A percentile compares a stretch with the other conserved stretches of the same genome.
Evolutionary conservation across 35 echinoderm and acorn worm species (phyloP).

Genomic region (Stichopus chloronotus): DNA sequence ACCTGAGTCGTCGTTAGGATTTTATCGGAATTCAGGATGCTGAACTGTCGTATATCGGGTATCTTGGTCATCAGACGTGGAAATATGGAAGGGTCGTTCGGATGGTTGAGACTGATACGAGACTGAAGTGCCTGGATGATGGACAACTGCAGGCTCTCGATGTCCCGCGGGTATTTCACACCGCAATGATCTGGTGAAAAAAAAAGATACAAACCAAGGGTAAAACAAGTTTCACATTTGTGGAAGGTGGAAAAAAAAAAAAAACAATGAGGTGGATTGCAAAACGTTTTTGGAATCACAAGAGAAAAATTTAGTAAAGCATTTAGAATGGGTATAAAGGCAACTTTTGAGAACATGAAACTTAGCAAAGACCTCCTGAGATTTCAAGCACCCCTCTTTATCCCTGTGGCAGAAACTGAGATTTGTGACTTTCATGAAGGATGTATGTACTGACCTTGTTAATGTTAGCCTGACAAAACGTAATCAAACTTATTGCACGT

Average conservation of each 20-base stretch:
- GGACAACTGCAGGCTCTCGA: slow-evolving; percentile 83
- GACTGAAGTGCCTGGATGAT: slow-evolving; percentile 91
- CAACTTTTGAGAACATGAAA: no score
- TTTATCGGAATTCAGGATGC: slow-evolving; percentile 92
- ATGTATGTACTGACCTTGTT: no score
- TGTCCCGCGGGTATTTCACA: slow-evolving; percentile 60
- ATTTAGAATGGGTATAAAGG: neutral
- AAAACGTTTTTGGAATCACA: no score
- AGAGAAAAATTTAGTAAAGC: neutral
- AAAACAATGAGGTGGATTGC: neutral
- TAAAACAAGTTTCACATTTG: neutral
- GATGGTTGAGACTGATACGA: slow-evolving; percentile 85
- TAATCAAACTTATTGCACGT: no score
- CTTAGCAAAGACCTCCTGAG: no score
- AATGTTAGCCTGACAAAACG: no score
- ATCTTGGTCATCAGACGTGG: slow-evolving; percentile 90
- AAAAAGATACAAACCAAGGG: neutral
- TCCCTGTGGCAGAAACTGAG: no score
- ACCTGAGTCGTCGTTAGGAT: slow-evolving; percentile 62
- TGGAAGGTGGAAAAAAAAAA: no score
- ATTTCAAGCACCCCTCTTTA: no score
- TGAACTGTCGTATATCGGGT: slow-evolving; percentile 91
- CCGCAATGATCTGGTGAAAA: slow-evolving; percentile 78
- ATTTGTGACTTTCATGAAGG: no score
- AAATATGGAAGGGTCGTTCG: slow-evolving; percentile 82